Percentiles rank a stretch among this genome's conserved stretches.
Conservation (phyloP, 2,888 invertebrate genomes). For the Phortica magna region DNA sequence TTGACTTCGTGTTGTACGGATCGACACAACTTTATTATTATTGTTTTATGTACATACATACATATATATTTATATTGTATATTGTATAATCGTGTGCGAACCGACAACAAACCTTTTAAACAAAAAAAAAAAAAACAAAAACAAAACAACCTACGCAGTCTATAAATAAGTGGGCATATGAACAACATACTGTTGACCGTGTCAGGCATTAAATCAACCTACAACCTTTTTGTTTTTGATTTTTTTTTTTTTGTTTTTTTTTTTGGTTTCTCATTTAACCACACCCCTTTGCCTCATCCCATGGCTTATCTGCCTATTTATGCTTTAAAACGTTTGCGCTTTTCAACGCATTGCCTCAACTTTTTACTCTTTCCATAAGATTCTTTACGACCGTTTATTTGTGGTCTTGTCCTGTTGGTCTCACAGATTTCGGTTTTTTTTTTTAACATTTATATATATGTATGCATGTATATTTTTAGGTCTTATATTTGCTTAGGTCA, state of each 20-base stretch:
- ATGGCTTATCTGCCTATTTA: neutral
- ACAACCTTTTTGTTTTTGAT: constrained; percentile 49
- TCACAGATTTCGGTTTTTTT: constrained; percentile 39
- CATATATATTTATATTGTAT: too few relatives aligned
- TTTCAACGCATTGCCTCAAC: neutral
- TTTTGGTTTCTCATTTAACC: neutral
- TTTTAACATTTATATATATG: neutral
- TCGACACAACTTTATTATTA: constrained; percentile 16
- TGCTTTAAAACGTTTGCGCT: neutral
- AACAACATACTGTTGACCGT: neutral
- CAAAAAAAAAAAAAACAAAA: neutral
- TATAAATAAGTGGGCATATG: constrained; percentile 13
- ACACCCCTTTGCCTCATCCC: constrained; percentile 23
- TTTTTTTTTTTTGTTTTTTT: too few relatives aligned
- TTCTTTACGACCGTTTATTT: neutral
- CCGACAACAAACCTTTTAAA: constrained; percentile 11
- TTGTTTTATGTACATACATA: constrained; percentile 12
- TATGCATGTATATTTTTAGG: constrained; percentile 9
- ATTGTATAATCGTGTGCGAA: neutral
- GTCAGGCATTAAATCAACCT: constrained; percentile 32
- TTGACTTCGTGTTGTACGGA: neutral
- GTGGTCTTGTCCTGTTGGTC: constrained; percentile 32
- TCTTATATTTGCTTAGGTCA: constrained; percentile 54
- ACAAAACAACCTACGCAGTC: constrained; percentile 14
- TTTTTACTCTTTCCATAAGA: neutral